phyloP scores from a whole-genome alignment of 2,113 vertebrate species.

The Apteryx owenii region DNA sequence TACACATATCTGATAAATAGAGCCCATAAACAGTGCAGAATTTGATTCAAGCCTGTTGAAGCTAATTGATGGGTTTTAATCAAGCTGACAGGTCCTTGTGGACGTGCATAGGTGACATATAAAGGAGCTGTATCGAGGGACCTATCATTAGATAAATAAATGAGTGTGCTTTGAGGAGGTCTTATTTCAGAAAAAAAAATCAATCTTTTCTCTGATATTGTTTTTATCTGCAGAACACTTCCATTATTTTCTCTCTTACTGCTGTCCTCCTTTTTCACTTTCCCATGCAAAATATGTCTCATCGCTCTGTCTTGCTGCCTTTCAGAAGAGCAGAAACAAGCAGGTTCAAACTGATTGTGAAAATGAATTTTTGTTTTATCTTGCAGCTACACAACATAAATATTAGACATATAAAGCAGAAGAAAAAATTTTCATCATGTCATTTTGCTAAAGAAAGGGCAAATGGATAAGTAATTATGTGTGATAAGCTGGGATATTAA shows the following conservation, averaged over 20 bases:
- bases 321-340: conserved; percentile 34
- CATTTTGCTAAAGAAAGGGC: background rate
- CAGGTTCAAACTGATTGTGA: conserved; percentile 23
- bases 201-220: background rate
- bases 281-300: background rate
- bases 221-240: conserved; percentile 32
- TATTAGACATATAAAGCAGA: conserved; percentile 27
- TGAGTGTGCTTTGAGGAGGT: background rate
- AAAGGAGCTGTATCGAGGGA: background rate
- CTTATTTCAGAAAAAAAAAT: conserved; percentile 9
- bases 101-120: background rate
- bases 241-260: conserved; percentile 6
- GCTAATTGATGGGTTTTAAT: conserved; percentile 20
- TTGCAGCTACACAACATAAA: conserved; percentile 44
- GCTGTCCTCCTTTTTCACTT: background rate
- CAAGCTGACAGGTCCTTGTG: background rate
- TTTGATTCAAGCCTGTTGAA: background rate
- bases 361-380: conserved; percentile 57
- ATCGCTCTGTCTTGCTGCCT: background rate
- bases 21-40: background rate
- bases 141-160: conserved; percentile 29
- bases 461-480: conserved; percentile 5
- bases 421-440: background rate
- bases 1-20: background rate
- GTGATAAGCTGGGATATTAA: background rate